Evolutionary conservation across 1,140 invertebrate species (phyloP), one percentile per base, ranked within the genome.

Genomic region (Microplitis demolitor): DNA sequence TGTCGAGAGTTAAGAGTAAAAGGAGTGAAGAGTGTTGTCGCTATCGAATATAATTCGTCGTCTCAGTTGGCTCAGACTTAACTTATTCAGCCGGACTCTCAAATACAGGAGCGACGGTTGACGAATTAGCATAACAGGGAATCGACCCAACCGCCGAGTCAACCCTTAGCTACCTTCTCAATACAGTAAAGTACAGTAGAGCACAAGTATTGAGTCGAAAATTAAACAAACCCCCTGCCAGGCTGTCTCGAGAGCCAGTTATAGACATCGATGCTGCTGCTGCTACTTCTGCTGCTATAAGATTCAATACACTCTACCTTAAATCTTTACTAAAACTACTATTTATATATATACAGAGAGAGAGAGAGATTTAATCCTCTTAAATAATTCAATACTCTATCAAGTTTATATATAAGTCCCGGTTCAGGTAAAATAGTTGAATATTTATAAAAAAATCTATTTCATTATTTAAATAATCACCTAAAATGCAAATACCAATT

Each of bases 101-200:
- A 35, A 72, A 14, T 61, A 66, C 45, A 13, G 14, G 34, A 67
- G 13, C 74, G 79, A 82, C 83, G 81, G 84, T 85, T 86, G 83
- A 85, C 82, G 82, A 85, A 85, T 86, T 87, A 86, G 82, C 85
- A 86, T 87, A 86, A 87, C 83, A 80, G 81, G 83, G 84, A 85
- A 85, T 85, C 82, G 83, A 84, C 78, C 79, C 80, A 81, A 85
- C 80, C 78, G 78, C 75, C 80, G 78, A 80, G 81, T 83, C 79
- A 84, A 84, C 81, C 80, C 72, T 45, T 45, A 45, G 39, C 39
- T 45, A 45, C 39, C 39, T 45, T 45, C 6, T 45, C 6, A 45
- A 45, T 45, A 45, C 39, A 45, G 6, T 45, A 11, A 11, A 45
- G 39, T 45, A 45, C 39, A 45, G 39, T 5, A 11, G 8, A 8